Conservation (phyloP, 2,113 vertebrate species). For the Stigmatopora nigra region DNA sequence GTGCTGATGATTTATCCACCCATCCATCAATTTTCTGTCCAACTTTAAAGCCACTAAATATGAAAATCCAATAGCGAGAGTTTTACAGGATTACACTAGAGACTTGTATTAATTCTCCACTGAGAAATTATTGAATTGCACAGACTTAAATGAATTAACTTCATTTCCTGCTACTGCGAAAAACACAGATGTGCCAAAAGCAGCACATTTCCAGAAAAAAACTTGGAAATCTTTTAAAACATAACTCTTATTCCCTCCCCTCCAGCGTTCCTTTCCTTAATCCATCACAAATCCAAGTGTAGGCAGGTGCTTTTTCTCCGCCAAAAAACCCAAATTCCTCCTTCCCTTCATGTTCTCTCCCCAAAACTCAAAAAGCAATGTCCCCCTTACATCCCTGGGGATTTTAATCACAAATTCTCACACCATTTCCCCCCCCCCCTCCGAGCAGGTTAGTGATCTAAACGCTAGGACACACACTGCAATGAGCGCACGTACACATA, state of each 20-base stretch:
- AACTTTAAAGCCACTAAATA: slow-evolving; percentile 16
- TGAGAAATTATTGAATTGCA: slow-evolving; percentile 5
- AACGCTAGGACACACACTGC: not conserved
- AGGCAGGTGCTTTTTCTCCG: slow-evolving; percentile 52
- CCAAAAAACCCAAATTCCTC: slow-evolving; percentile 5
- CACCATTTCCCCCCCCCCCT: slow-evolving; percentile 10
- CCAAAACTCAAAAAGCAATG: slow-evolving; percentile 41
- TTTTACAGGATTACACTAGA: slow-evolving; percentile 5
- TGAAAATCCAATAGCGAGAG: slow-evolving; percentile 15
- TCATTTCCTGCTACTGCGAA: slow-evolving; percentile 1
- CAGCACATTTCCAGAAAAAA: slow-evolving; percentile 27
- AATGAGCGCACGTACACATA: not conserved
- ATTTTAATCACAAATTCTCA: slow-evolving; percentile 58
- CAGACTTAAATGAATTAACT: slow-evolving; percentile 24
- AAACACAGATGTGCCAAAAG: slow-evolving; percentile 14
- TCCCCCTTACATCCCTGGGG: slow-evolving; percentile 38
- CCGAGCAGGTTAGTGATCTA: slow-evolving; percentile 15
- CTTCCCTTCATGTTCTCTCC: slow-evolving; percentile 8
- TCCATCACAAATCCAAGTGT: slow-evolving; percentile 39
- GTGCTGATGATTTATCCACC: slow-evolving; percentile 9
- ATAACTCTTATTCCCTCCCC: slow-evolving; percentile 5
- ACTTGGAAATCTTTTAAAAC: slow-evolving; percentile 25
- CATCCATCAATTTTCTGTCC: not conserved
- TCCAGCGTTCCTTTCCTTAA: slow-evolving; percentile 13
- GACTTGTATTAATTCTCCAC: slow-evolving; percentile 15